A percentile compares a stretch with the other conserved stretches of the same genome.
Evolutionary conservation across 2,113 vertebrate species (phyloP).

Genomic region (Hyaena hyaena): DNA sequence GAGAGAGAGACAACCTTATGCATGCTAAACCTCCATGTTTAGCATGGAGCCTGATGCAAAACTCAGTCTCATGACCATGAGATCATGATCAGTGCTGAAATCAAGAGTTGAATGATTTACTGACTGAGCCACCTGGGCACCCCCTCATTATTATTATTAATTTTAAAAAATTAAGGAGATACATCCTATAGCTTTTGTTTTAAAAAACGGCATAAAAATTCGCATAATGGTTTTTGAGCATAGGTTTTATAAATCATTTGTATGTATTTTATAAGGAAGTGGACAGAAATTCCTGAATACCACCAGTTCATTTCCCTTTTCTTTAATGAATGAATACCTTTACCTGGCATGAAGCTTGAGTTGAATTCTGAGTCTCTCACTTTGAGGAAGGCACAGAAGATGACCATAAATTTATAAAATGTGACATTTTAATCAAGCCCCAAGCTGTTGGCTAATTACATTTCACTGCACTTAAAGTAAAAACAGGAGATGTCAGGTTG

Average conservation of each 20-base stretch:
- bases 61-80: too few relatives aligned
- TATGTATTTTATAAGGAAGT: not conserved
- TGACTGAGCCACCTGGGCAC: too few relatives aligned
- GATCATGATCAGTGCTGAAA: too few relatives aligned
- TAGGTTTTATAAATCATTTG: not conserved
- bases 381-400: slow-evolving; percentile 53
- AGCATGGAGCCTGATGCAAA: too few relatives aligned
- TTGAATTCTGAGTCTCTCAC: slow-evolving; percentile 22
- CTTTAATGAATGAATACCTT: not conserved
- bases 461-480: slow-evolving; percentile 77
- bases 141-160: not conserved
- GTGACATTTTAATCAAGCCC: slow-evolving; percentile 82
- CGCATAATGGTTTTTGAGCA: not conserved
- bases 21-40: too few relatives aligned
- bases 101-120: too few relatives aligned
- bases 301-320: not conserved
- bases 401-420: slow-evolving; percentile 71
- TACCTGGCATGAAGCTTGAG: not conserved
- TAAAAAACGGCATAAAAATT: not conserved
- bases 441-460: slow-evolving; percentile 83
- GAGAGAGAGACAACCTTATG: too few relatives aligned
- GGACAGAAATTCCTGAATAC: not conserved
- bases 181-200: not conserved
- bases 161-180: not conserved
- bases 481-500: slow-evolving; percentile 68